A percentile compares a stretch with the other conserved stretches of the same genome.
These are phyloP conservation scores for Enteromius viviparus DNA, from an alignment of 2,797 vertebrate species.

Conservation along the genomic window DNA sequence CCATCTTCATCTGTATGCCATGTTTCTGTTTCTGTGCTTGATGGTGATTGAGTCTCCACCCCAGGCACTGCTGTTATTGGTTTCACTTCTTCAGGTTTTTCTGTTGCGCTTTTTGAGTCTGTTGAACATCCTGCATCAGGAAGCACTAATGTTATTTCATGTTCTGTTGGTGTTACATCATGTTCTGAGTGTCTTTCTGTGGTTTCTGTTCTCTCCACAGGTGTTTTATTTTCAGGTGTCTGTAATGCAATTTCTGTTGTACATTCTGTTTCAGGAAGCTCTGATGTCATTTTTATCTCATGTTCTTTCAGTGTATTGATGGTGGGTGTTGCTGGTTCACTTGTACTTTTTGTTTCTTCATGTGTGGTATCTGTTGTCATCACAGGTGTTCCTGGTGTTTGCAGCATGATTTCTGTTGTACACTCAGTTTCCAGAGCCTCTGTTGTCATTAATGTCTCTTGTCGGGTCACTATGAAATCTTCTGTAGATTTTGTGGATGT, in stretches of 20 bases:
- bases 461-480: no score
- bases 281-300: not conserved
- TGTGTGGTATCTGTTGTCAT: not conserved
- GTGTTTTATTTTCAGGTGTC: not conserved
- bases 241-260: not conserved
- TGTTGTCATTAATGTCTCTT: no score
- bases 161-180: not conserved
- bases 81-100: not conserved
- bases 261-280: not conserved
- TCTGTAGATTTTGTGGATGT: no score
- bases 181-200: not conserved
- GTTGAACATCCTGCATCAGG: not conserved
- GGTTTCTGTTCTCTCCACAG: fast-evolving
- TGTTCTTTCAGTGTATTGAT: not conserved
- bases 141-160: not conserved
- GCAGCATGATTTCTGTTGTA: not conserved
- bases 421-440: conserved; percentile 20
- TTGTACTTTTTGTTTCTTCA: not conserved
- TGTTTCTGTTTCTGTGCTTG: not conserved
- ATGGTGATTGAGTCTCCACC: not conserved
- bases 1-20: not conserved
- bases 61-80: not conserved
- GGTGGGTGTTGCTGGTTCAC: not conserved
- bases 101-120: not conserved
- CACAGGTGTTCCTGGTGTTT: not conserved